phyloP scores from a whole-genome alignment of 2,113 vertebrate species.

The Alethe diademata region DNA sequence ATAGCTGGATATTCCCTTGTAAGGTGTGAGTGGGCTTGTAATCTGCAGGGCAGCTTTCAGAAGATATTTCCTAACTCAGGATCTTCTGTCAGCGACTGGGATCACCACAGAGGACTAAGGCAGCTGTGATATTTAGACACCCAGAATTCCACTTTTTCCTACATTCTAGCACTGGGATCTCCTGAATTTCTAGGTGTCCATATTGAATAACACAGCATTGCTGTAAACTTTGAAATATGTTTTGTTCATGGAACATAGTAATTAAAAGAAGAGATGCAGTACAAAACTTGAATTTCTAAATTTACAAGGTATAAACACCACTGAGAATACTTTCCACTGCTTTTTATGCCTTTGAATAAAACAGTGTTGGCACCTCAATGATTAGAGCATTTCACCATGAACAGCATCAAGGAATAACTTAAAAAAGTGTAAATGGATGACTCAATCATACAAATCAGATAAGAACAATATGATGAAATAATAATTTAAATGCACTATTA shows the following conservation, averaged over 20 bases:
- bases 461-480: neutral
- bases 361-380: neutral
- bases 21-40: neutral
- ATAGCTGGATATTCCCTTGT: too few species aligned
- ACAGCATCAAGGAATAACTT: neutral
- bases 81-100: neutral
- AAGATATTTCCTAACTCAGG: neutral
- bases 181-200: neutral
- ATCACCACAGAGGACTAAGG: neutral
- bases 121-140: neutral
- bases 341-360: neutral
- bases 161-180: neutral
- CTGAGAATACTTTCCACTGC: neutral
- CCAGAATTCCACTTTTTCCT: neutral
- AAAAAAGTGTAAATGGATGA: neutral
- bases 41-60: neutral
- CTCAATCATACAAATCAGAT: neutral
- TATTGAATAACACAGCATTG: neutral
- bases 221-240: neutral
- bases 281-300: neutral
- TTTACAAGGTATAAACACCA: neutral
- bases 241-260: neutral
- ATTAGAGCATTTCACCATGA: neutral
- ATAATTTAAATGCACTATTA: neutral
- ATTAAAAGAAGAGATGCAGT: neutral